Conservation (phyloP, 2,888 invertebrate species). For the Himalopsyche anomala region DNA sequence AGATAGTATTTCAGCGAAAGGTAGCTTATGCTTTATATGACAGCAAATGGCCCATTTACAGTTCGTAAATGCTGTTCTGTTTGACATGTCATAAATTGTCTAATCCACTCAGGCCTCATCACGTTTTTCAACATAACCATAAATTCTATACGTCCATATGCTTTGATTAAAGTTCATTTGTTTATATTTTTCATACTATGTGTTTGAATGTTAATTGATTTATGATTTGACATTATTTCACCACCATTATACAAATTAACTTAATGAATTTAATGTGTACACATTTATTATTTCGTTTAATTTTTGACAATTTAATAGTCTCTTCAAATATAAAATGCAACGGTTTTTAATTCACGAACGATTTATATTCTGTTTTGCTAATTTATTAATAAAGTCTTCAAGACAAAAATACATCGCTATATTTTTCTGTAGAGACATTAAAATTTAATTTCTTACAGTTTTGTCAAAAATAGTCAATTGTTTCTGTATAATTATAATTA, state of each 20-base stretch:
- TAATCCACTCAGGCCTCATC: conserved; percentile 20
- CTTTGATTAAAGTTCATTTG: conserved; percentile 16
- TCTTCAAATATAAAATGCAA: too few relatives aligned
- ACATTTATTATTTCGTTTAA: not conserved
- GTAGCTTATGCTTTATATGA: conserved; percentile 56
- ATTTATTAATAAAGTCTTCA: too few relatives aligned
- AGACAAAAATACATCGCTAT: too few relatives aligned
- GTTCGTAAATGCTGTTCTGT: conserved; percentile 62
- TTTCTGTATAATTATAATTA: too few relatives aligned
- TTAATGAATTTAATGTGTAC: not conserved
- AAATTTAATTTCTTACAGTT: too few relatives aligned
- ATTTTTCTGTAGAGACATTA: too few relatives aligned
- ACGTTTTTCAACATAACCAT: conserved; percentile 29
- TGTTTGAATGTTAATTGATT: not conserved
- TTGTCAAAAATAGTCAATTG: too few relatives aligned
- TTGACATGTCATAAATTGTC: conserved; percentile 47
- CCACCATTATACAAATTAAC: not conserved
- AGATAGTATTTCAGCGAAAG: conserved; percentile 38
- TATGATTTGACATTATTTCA: not conserved
- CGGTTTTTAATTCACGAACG: too few relatives aligned
- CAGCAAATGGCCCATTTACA: conserved; percentile 63
- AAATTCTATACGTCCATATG: conserved; percentile 5
- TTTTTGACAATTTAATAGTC: too few relatives aligned
- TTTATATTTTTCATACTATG: not conserved
- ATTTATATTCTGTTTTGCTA: too few relatives aligned